phyloP scores from a whole-genome alignment of 2,113 vertebrate species.

The Bagarius yarrelli region DNA sequence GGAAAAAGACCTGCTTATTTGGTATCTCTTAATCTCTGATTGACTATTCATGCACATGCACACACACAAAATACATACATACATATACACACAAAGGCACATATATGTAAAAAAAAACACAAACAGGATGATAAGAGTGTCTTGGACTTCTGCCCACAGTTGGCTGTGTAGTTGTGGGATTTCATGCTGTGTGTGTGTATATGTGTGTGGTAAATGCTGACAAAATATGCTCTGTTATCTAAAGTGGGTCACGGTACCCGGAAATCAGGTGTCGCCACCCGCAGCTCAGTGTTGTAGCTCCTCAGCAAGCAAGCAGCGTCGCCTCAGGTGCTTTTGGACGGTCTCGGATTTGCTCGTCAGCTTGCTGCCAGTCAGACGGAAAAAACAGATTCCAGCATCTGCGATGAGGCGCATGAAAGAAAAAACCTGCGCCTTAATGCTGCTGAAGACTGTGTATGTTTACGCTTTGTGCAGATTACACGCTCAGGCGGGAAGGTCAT shows the following conservation, averaged over 20 bases:
- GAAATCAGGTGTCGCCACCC: slow-evolving; percentile 13
- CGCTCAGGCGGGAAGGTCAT: not conserved
- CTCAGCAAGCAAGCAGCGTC: slow-evolving; percentile 4
- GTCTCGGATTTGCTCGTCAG: slow-evolving; percentile 10
- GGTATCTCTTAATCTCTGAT: too few species aligned
- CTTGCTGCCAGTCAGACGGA: slow-evolving; percentile 18
- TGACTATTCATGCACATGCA: too few species aligned
- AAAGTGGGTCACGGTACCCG: slow-evolving; percentile 15
- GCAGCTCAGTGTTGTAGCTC: slow-evolving; percentile 18
- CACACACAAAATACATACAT: too few species aligned
- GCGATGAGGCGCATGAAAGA: not conserved
- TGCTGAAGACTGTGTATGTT: not conserved
- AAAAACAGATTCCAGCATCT: slow-evolving; percentile 6
- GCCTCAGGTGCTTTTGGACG: slow-evolving; percentile 19
- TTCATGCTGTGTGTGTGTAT: not conserved
- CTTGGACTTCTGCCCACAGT: not conserved
- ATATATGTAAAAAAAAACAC: not conserved
- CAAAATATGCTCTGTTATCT: slow-evolving; percentile 11
- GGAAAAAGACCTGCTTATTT: too few species aligned
- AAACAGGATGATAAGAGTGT: not conserved
- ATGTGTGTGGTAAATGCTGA: not conserved
- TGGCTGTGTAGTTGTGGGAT: not conserved
- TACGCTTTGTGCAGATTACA: not conserved
- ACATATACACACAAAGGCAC: not conserved
- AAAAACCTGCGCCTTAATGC: not conserved